Percentiles rank a stretch among this genome's conserved stretches.
Conservation (phyloP, 2,113 vertebrate species). For the Propithecus coquereli region DNA sequence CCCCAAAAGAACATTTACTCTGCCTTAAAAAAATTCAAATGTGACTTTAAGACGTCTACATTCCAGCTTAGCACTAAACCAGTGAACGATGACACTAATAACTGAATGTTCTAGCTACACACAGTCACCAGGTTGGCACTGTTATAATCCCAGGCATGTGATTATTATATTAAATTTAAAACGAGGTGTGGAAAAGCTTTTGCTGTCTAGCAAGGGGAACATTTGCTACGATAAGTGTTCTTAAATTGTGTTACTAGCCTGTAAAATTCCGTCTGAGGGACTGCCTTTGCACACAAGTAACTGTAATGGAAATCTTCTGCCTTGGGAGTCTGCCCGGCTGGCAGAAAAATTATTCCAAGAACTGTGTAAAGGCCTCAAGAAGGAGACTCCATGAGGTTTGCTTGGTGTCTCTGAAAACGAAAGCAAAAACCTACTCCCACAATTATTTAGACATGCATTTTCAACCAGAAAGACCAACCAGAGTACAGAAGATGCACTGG, state of each 20-base stretch:
- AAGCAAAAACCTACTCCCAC: background rate
- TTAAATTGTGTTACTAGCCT: no score
- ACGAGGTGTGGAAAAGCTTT: fast-evolving
- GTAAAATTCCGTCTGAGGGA: background rate
- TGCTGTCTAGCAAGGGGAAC: background rate
- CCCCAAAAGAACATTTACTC: background rate
- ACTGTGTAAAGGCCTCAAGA: no score
- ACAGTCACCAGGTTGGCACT: background rate
- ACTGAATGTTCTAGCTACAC: fast-evolving
- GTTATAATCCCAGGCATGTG: no score
- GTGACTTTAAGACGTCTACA: background rate
- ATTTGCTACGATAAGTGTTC: fast-evolving
- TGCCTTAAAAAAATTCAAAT: fast-evolving
- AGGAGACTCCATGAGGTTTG: background rate
- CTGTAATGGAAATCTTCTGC: background rate
- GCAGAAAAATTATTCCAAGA: background rate
- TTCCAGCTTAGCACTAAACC: background rate
- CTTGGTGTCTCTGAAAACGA: fast-evolving
- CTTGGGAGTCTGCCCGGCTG: background rate
- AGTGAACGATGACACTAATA: fast-evolving
- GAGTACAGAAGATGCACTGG: slow-evolving; percentile 98
- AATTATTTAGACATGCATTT: fast-evolving
- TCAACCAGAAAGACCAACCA: slow-evolving; percentile 85
- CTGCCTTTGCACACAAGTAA: fast-evolving
- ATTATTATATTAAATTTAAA: background rate